Evolutionary conservation across 2,888 invertebrate genomes (phyloP).

Genomic region (Metacarcinus magister): DNA sequence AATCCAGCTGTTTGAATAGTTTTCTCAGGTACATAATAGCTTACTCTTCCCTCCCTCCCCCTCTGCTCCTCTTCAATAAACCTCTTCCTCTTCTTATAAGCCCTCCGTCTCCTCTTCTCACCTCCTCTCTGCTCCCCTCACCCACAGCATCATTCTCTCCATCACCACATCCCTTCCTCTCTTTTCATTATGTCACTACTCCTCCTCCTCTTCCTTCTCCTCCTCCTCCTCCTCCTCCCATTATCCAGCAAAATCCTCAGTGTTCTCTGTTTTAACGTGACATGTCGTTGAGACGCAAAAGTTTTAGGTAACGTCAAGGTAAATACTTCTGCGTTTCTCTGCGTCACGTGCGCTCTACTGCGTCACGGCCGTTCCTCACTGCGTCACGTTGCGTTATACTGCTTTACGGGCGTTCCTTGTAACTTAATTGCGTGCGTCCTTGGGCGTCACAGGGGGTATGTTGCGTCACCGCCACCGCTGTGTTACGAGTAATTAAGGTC

Average conservation of each 20-base stretch:
- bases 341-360: neutral
- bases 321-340: neutral
- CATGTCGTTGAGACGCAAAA: neutral
- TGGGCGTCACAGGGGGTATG: neutral
- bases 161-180: neutral
- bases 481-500: neutral
- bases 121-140: too few species aligned
- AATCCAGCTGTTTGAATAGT: too few species aligned
- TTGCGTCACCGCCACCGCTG: neutral
- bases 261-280: neutral
- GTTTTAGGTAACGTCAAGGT: neutral
- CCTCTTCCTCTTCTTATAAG: neutral
- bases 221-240: neutral
- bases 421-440: neutral
- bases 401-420: neutral
- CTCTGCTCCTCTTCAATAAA: neutral
- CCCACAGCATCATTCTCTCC: too few species aligned
- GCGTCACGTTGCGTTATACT: neutral
- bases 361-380: neutral
- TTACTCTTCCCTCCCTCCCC: slow-evolving; percentile 7
- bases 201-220: neutral
- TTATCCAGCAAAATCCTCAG: neutral
- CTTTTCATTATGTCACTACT: neutral
- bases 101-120: neutral
- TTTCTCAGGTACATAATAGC: too few species aligned